Percentiles rank a stretch among this genome's conserved stretches.
Evolutionary conservation across 2,888 invertebrate species (phyloP).

Genomic region (Acronicta leporina): DNA sequence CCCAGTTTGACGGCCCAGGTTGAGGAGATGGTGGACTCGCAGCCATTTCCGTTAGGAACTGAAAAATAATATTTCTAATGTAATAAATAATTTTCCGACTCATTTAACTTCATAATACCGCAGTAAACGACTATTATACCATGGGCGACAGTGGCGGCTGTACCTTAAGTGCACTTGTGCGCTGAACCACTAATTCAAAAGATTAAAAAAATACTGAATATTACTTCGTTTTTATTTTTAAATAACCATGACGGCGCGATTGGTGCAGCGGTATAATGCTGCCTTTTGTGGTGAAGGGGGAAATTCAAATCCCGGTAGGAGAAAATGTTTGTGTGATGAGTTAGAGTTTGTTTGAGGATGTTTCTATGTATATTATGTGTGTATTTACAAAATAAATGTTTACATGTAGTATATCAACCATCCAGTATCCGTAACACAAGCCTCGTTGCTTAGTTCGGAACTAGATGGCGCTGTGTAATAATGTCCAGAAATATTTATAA

Average conservation of each 20-base stretch:
- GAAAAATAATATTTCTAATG: neutral
- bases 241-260: neutral
- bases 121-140: slow-evolving; percentile 7
- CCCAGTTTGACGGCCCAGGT: slow-evolving; percentile 15
- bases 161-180: slow-evolving; percentile 9
- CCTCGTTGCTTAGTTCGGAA: too few relatives aligned
- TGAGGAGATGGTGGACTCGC: slow-evolving; percentile 11
- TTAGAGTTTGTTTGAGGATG: too few relatives aligned
- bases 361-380: too few relatives aligned
- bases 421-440: too few relatives aligned
- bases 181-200: slow-evolving; percentile 10
- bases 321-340: too few relatives aligned
- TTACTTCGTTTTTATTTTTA: slow-evolving; percentile 6
- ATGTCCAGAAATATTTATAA: too few relatives aligned
- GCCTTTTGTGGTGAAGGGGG: too few relatives aligned
- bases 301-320: too few relatives aligned
- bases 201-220: slow-evolving; percentile 8
- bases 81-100: slow-evolving; percentile 3
- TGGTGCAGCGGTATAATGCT: too few relatives aligned
- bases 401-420: too few relatives aligned
- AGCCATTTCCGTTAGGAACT: slow-evolving; percentile 12
- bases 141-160: slow-evolving; percentile 9
- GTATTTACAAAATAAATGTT: too few relatives aligned
- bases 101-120: slow-evolving; percentile 7
- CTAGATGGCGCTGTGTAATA: too few relatives aligned